phyloP scores from a whole-genome alignment of 2,888 invertebrate genomes.

The Apamea monoglypha region DNA sequence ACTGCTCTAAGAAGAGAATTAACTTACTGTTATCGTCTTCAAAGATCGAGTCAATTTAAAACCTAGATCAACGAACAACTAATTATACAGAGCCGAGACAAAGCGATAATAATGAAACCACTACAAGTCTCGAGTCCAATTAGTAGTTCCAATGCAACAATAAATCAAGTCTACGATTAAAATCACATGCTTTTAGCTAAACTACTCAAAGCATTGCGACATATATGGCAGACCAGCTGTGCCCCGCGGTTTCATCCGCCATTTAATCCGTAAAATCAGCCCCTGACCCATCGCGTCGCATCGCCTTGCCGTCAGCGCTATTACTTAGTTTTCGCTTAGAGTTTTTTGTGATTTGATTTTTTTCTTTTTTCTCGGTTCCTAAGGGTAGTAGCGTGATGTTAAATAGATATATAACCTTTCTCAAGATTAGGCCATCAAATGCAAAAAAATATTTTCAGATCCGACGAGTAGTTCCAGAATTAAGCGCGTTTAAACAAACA shows the following conservation, averaged over 20 bases:
- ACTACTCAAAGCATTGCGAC: slow-evolving; percentile 29
- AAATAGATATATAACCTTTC: not conserved
- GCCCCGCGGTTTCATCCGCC: not conserved
- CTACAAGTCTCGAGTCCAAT: slow-evolving; percentile 39
- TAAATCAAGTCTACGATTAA: slow-evolving; percentile 57
- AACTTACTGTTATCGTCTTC: not conserved
- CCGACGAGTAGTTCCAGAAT: not conserved
- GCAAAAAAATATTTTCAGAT: not conserved
- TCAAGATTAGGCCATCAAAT: not conserved
- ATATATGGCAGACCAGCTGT: not conserved
- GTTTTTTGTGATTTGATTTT: not conserved
- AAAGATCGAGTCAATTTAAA: slow-evolving; percentile 13
- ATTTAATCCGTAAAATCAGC: not conserved
- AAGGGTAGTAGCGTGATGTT: no score
- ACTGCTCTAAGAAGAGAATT: not conserved
- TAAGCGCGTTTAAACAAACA: not conserved
- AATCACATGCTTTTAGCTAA: slow-evolving; percentile 54
- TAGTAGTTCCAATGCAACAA: slow-evolving; percentile 30
- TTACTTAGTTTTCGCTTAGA: not conserved
- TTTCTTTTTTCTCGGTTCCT: no score
- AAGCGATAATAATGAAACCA: slow-evolving; percentile 27
- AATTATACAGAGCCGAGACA: slow-evolving; percentile 31
- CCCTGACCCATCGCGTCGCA: not conserved
- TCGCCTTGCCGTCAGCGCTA: not conserved
- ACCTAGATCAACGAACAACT: slow-evolving; percentile 20